phyloP scores from a whole-genome alignment of 2,797 vertebrate species.

The Megaceryle alcyon region DNA sequence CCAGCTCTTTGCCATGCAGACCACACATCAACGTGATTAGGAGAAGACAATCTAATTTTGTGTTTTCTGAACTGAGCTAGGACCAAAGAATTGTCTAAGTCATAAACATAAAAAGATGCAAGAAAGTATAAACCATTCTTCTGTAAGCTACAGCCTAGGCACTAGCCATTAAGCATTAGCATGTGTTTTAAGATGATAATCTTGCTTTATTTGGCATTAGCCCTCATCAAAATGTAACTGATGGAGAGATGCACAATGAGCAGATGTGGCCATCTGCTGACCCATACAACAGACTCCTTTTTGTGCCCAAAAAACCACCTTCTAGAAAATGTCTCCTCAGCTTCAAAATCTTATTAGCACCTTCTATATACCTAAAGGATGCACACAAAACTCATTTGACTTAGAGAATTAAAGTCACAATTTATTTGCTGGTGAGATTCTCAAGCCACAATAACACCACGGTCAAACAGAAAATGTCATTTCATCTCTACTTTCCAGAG shows the following conservation, averaged over 20 bases:
- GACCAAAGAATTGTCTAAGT: background rate
- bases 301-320: background rate
- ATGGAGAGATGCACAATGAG: background rate
- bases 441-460: background rate
- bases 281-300: background rate
- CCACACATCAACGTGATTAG: background rate
- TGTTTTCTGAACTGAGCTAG: background rate
- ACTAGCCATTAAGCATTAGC: background rate
- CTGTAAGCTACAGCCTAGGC: background rate
- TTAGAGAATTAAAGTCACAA: background rate
- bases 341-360: background rate
- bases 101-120: background rate
- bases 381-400: background rate
- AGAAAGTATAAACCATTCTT: background rate
- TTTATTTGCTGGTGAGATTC: constrained; percentile 10
- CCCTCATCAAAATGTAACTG: background rate
- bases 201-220: constrained; percentile 22
- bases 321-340: background rate
- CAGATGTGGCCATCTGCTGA: background rate
- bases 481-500: constrained; percentile 12
- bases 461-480: background rate
- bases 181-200: background rate
- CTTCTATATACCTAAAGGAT: background rate
- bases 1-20: background rate
- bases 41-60: background rate